A percentile compares a stretch with the other conserved stretches of the same genome.
Conservation (phyloP, 2,113 vertebrate species). For the Morone saxatilis region DNA sequence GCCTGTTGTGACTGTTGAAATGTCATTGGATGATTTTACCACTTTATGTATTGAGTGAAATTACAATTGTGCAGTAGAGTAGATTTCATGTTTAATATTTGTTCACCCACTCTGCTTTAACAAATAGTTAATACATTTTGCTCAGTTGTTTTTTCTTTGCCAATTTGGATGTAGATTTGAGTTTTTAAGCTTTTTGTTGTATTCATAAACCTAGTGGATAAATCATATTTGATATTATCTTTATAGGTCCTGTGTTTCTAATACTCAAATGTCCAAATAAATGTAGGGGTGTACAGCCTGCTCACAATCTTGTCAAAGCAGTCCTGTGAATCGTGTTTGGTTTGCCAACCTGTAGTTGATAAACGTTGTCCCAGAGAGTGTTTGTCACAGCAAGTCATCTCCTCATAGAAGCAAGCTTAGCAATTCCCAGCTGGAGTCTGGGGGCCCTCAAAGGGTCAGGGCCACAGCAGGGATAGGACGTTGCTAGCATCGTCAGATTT, state of each 20-base stretch:
- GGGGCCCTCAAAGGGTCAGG: slow-evolving; percentile 35
- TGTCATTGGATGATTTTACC: background rate
- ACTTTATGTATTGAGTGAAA: background rate
- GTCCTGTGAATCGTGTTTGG: background rate
- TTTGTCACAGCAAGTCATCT: background rate
- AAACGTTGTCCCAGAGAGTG: background rate
- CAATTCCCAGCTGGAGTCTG: slow-evolving; percentile 30
- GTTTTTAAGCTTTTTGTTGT: background rate
- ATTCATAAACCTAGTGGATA: background rate
- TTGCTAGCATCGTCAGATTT: slow-evolving; percentile 24
- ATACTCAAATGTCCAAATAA: background rate
- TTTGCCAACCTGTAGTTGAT: background rate
- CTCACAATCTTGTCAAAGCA: background rate
- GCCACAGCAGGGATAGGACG: slow-evolving; percentile 41
- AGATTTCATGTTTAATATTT: background rate
- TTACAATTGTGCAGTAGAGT: background rate
- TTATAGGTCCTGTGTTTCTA: background rate
- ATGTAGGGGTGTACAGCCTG: background rate
- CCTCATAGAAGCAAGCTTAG: background rate
- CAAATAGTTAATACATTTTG: background rate
- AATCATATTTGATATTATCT: background rate
- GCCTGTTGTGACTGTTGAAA: slow-evolving; percentile 2
- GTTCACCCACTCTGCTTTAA: background rate
- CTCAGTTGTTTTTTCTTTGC: background rate
- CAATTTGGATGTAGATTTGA: background rate